Conservation (phyloP, 2,113 vertebrate species). For the Theristicus caerulescens region DNA sequence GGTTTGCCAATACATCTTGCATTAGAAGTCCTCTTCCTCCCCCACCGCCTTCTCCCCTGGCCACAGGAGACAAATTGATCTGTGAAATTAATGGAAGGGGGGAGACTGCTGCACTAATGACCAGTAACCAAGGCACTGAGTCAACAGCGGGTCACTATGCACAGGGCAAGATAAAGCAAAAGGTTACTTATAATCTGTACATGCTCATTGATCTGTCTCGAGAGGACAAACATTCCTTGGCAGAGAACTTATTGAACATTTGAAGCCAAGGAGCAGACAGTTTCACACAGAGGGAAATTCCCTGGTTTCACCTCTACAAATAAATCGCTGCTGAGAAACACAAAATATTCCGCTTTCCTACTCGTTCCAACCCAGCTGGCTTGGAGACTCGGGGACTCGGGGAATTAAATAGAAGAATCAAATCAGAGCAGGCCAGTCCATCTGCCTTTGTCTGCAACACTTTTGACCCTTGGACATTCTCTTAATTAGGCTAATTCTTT, state of each 20-base stretch:
- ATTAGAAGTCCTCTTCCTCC: background rate
- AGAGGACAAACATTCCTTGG: constrained; percentile 46
- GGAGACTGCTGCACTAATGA: background rate
- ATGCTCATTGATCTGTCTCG: background rate
- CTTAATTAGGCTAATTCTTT: background rate
- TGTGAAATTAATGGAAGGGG: background rate
- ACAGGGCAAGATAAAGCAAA: constrained; percentile 5
- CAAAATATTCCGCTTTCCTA: constrained; percentile 31
- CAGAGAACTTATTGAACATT: background rate
- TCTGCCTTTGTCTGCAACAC: constrained; percentile 18
- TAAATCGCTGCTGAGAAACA: constrained; percentile 32
- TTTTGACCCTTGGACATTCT: background rate
- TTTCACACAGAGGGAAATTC: constrained; percentile 41
- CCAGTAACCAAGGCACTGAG: constrained; percentile 30
- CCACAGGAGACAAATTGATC: background rate
- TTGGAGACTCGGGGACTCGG: background rate
- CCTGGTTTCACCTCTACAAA: constrained; percentile 55
- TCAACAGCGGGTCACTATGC: constrained; percentile 15
- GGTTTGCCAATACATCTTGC: background rate
- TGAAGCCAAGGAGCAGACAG: constrained; percentile 34
- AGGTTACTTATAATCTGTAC: constrained; percentile 21
- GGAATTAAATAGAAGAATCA: constrained; percentile 34
- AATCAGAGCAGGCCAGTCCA: background rate
- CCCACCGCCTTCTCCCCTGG: background rate
- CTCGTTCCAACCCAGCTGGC: constrained; percentile 24